Evolutionary conservation across 2,113 vertebrate genomes (phyloP), one percentile per base, ranked within the genome.

Genomic region (Peromyscus polionotus): DNA sequence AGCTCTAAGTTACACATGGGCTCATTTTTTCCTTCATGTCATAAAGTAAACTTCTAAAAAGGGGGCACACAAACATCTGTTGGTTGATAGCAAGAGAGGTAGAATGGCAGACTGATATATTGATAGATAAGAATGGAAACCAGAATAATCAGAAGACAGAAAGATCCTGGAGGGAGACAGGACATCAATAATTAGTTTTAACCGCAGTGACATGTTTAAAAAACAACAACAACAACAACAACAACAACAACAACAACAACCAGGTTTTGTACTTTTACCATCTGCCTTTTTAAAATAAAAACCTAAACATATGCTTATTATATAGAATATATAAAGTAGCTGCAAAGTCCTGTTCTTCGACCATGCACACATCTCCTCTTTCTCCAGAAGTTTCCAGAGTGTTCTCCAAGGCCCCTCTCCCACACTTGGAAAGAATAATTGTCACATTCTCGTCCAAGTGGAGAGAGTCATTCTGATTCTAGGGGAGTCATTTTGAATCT

Each of bases 181-280:
- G 31, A 4, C 26, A 67, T 65, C 36, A 85, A 88, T 73, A 93
- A 67, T 26, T 72, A 92, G 91, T 85, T 84, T 97, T 90, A 54
- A 39, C 17, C 54, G 70, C 16, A 95, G 9, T 65, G 31, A 76
- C 6, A 10, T 31, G 0, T 51, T 86, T 20, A 89, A 73, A 79
- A 39, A 17, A 89, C 88, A 90, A 2, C 13, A 45, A 42, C 39
- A 42, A 57, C 54, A 57, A 14, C 54, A 59, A 59, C 57, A 61
- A 7, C 20, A 90, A 2, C 13, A 45, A 42, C 39, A 42, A 57
- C 54, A 57, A 14, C 54, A 59, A 59, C 57, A 61, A 7, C 20
- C 20, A 16, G n/a, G 3, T 87, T 93, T 24, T 31, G 19, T 11
- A 86, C 28, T 7, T 76, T 67, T 80, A 28, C 26, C 26, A 51